Evolutionary conservation across 2,113 vertebrate species (phyloP).

Genomic region (Callopanchax toddi): DNA sequence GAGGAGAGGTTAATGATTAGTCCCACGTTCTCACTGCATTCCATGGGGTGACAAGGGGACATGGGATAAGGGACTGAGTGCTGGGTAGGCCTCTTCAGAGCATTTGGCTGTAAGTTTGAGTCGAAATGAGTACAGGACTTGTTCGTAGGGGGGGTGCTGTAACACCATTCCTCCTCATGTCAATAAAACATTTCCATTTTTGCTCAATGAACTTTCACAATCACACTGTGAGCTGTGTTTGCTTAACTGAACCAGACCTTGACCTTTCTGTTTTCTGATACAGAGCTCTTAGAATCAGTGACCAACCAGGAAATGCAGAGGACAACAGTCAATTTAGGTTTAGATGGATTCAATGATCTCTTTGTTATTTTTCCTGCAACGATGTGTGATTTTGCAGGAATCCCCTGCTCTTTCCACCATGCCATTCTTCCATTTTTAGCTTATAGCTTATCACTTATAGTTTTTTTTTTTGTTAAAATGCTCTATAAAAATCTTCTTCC

Average conservation of each 20-base stretch:
- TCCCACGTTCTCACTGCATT: slow-evolving; percentile 75
- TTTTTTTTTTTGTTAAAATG: slow-evolving; percentile 1
- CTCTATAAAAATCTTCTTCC: slow-evolving; percentile 23
- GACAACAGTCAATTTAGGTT: slow-evolving; percentile 25
- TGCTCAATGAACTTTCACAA: slow-evolving; percentile 32
- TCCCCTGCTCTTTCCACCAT: background rate
- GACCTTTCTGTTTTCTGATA: slow-evolving; percentile 32
- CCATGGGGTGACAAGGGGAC: slow-evolving; percentile 66
- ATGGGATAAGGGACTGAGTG: slow-evolving; percentile 60
- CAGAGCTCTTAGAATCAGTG: slow-evolving; percentile 40
- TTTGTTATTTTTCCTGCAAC: slow-evolving; percentile 5
- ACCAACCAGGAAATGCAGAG: slow-evolving; percentile 28
- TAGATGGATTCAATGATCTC: background rate
- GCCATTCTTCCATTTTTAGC: slow-evolving; percentile 25
- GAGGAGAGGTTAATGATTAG: slow-evolving; percentile 81
- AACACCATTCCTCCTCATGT: background rate
- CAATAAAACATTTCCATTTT: slow-evolving; percentile 24
- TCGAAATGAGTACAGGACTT: slow-evolving; percentile 20
- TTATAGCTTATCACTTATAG: too few relatives aligned
- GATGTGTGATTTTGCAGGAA: slow-evolving; percentile 14
- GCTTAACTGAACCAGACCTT: slow-evolving; percentile 41
- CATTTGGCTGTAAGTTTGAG: slow-evolving; percentile 10
- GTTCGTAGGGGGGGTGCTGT: background rate
- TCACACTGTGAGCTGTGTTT: slow-evolving; percentile 40
- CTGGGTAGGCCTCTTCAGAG: slow-evolving; percentile 7